Percentiles rank a stretch among this genome's conserved stretches.
phyloP scores from a whole-genome alignment of 2,888 invertebrate genomes.

The Chrysotoxum bicinctum region DNA sequence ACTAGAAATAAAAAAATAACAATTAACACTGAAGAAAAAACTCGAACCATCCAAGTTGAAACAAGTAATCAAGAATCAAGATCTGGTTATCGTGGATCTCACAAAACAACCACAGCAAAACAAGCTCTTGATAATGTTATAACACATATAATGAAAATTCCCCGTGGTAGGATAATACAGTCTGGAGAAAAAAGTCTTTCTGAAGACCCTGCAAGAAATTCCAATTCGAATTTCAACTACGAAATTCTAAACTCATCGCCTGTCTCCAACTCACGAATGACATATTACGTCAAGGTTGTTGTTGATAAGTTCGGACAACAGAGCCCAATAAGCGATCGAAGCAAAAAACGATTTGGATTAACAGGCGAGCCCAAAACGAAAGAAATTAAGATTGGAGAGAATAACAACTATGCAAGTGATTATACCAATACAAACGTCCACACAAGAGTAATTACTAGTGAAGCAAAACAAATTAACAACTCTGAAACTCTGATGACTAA shows the following conservation, averaged over 20 bases:
- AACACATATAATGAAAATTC: constrained; percentile 19
- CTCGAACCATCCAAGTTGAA: no score
- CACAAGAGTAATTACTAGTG: neutral
- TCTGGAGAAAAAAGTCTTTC: neutral
- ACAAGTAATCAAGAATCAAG: neutral
- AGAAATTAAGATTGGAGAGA: neutral
- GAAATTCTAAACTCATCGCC: neutral
- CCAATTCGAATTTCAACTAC: neutral
- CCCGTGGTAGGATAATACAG: neutral
- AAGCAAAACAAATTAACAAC: neutral
- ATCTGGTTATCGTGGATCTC: neutral
- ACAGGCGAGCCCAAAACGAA: neutral
- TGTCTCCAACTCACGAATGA: neutral
- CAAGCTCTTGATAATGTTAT: neutral
- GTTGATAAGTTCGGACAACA: neutral
- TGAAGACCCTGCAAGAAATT: neutral
- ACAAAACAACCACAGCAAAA: neutral
- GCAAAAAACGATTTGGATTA: neutral
- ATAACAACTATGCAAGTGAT: neutral
- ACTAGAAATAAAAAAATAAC: neutral
- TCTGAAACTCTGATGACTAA: neutral
- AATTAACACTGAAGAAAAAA: neutral
- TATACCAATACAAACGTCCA: neutral
- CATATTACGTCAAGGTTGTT: constrained; percentile 15
- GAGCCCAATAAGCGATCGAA: neutral